phyloP scores from a whole-genome alignment of 2,113 vertebrate species.

The Corythornis vintsioides region DNA sequence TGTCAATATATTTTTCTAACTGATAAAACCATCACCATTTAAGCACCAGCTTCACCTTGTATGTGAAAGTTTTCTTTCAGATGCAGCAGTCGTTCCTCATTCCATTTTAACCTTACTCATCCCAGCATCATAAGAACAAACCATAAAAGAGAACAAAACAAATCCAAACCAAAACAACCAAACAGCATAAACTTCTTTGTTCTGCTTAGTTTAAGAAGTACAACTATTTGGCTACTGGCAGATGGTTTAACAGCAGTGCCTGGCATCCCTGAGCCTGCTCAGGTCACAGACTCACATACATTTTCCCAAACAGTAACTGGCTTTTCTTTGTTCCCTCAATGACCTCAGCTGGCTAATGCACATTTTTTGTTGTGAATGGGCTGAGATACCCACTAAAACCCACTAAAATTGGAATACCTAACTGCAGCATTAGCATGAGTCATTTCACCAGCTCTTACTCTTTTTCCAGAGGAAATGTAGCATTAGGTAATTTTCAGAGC shows the following conservation, averaged over 20 bases:
- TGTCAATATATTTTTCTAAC: background rate
- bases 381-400: background rate
- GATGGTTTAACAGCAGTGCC: background rate
- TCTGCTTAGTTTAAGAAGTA: background rate
- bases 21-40: background rate
- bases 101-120: background rate
- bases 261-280: rapidly evolving
- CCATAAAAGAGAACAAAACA: background rate
- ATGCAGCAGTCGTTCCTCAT: background rate
- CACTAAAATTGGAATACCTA: background rate
- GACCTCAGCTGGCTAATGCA: background rate
- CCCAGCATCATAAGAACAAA: background rate
- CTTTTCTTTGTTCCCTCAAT: background rate
- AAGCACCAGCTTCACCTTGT: background rate
- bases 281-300: background rate
- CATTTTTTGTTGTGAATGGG: background rate
- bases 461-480: background rate
- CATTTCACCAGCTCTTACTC: background rate
- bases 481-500: background rate
- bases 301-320: background rate
- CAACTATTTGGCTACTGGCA: background rate
- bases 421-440: background rate
- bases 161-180: too few relatives aligned
- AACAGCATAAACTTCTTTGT: background rate
- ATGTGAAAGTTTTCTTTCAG: background rate